Conservation (phyloP, 2,113 vertebrate species). For the Cephalopholis sonnerati region DNA sequence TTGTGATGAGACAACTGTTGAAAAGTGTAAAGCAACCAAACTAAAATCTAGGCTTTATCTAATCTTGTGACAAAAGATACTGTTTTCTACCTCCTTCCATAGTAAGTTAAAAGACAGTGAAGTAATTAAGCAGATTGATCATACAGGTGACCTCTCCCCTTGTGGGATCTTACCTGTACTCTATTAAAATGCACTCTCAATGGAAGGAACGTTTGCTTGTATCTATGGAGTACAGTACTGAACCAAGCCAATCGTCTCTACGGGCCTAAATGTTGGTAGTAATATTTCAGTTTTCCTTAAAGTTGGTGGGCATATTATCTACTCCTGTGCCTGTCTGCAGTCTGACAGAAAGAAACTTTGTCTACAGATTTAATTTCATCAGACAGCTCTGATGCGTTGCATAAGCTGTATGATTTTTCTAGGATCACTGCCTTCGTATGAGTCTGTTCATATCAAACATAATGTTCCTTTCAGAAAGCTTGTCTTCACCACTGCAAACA, state of each 20-base stretch:
- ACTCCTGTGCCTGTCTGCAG: constrained; percentile 2
- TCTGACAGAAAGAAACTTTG: constrained; percentile 36
- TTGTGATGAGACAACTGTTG: constrained; percentile 7
- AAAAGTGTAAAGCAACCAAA: background rate
- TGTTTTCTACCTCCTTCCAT: background rate
- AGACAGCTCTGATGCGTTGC: constrained; percentile 41
- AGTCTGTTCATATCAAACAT: constrained; percentile 43
- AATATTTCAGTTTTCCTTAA: background rate
- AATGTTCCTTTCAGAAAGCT: constrained; percentile 49
- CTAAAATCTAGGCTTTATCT: background rate
- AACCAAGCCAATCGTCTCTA: background rate
- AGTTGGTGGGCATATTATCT: constrained; percentile 2
- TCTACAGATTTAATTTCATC: constrained; percentile 52
- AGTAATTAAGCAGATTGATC: background rate
- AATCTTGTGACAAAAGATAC: background rate
- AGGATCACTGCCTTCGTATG: constrained; percentile 14
- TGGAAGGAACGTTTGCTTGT: background rate
- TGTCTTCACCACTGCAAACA: constrained; percentile 40
- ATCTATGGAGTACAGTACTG: background rate
- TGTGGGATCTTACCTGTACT: background rate
- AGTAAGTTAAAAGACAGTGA: background rate
- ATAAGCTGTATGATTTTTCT: constrained; percentile 42
- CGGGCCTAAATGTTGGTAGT: background rate
- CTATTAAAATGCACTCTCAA: background rate
- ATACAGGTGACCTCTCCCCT: background rate